Conservation (phyloP, 2,113 vertebrate genomes). For the Perca fluviatilis region DNA sequence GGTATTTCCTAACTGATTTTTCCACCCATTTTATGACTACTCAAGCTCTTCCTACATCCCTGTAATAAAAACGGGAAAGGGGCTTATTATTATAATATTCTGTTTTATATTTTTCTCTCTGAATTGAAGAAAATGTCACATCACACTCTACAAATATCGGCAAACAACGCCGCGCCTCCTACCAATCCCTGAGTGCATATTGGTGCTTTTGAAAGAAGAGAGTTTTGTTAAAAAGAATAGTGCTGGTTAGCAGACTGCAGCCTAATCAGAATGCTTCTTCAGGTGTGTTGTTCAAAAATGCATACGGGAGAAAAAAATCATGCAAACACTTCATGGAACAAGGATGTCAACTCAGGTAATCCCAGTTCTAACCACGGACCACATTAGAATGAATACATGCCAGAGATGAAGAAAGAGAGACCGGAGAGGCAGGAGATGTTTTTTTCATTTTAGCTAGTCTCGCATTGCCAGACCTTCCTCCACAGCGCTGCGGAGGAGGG, state of each 20-base stretch:
- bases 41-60: background rate
- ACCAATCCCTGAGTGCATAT: conserved; percentile 8
- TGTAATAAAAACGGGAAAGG: conserved; percentile 12
- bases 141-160: conserved; percentile 24
- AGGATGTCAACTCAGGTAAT: background rate
- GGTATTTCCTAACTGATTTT: conserved; percentile 22
- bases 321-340: background rate
- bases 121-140: conserved; percentile 34
- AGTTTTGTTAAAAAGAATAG: background rate
- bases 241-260: background rate
- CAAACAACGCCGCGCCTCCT: conserved; percentile 15
- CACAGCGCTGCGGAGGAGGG: no score
- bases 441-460: no score
- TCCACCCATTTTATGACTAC: conserved; percentile 3
- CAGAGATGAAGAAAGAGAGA: no score
- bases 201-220: conserved; percentile 16
- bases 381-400: background rate
- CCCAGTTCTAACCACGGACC: background rate
- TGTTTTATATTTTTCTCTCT: conserved; percentile 23
- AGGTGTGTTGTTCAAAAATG: background rate
- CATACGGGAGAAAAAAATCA: background rate
- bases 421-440: no score
- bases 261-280: background rate
- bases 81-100: conserved; percentile 31
- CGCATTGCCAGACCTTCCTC: no score